A percentile compares a stretch with the other conserved stretches of the same genome.
These are phyloP conservation scores for Ia io DNA, from an alignment of 2,113 vertebrate species.

Conservation along the genomic window DNA sequence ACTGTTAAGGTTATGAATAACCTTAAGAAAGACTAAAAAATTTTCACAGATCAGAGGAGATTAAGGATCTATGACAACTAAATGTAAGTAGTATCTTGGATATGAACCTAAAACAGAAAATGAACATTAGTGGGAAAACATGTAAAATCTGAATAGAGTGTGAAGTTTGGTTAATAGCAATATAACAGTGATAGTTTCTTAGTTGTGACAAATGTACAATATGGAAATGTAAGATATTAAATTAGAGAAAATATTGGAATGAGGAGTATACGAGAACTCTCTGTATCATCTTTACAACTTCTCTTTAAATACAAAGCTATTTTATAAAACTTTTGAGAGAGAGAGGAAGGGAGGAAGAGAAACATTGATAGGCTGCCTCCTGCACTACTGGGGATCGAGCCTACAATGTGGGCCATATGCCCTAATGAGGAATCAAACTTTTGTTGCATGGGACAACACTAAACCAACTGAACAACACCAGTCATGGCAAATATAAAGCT, in stretches of 20 bases:
- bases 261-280: neutral
- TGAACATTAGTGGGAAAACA: neutral
- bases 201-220: neutral
- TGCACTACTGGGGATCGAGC: neutral
- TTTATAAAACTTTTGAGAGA: neutral
- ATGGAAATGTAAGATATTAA: neutral
- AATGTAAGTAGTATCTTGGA: neutral
- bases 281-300: neutral
- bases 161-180: neutral
- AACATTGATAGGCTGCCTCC: no score
- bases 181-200: neutral
- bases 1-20: neutral
- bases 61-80: neutral
- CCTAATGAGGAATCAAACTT: neutral
- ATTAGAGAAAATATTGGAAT: neutral
- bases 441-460: neutral
- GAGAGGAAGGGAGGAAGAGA: no score
- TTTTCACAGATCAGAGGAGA: neutral
- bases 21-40: neutral
- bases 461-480: neutral
- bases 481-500: neutral
- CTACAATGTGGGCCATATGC: neutral
- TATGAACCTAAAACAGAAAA: neutral
- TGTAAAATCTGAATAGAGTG: neutral
- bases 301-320: neutral